A percentile compares a stretch with the other conserved stretches of the same genome.
Evolutionary conservation across 2,888 invertebrate species (phyloP).

Genomic region (Steinernema scapterisci): DNA sequence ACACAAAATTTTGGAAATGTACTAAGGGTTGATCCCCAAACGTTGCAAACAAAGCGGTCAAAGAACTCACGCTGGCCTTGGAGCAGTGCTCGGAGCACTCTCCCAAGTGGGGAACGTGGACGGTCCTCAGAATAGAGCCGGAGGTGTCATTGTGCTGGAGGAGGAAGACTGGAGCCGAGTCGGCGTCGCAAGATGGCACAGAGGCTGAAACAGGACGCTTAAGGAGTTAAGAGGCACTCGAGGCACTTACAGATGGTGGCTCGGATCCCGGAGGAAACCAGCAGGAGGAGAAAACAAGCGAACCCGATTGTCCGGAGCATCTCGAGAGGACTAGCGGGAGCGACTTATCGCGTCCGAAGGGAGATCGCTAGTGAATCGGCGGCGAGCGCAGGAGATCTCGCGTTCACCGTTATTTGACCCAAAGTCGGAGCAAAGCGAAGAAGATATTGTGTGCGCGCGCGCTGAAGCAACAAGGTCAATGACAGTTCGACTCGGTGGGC

Average conservation of each 20-base stretch:
- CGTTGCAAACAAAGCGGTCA: background rate
- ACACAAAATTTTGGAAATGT: too few species aligned
- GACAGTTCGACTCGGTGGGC: slow-evolving; percentile 23
- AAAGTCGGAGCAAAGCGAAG: slow-evolving; percentile 23
- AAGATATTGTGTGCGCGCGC: slow-evolving; percentile 29
- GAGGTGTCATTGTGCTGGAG: slow-evolving; percentile 63
- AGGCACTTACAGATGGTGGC: slow-evolving; percentile 16
- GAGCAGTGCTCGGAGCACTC: slow-evolving; percentile 66
- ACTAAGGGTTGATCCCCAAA: too few species aligned
- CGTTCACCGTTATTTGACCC: slow-evolving; percentile 27
- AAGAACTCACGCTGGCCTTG: slow-evolving; percentile 46
- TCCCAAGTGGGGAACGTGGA: slow-evolving; percentile 52
- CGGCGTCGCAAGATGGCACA: slow-evolving; percentile 50
- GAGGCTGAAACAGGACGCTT: background rate
- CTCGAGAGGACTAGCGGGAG: background rate
- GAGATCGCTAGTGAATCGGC: slow-evolving; percentile 23
- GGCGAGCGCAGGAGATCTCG: slow-evolving; percentile 4
- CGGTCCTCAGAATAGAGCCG: slow-evolving; percentile 53
- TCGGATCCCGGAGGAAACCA: background rate
- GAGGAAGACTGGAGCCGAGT: slow-evolving; percentile 59
- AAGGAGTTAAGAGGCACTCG: background rate
- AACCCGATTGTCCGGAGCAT: slow-evolving; percentile 6
- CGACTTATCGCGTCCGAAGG: slow-evolving; percentile 16
- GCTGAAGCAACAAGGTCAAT: slow-evolving; percentile 33
- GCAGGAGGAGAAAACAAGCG: slow-evolving; percentile 17